These are phyloP conservation scores for Nothura maculosa DNA, from an alignment of 2,797 vertebrate species.

Conservation along the genomic window DNA sequence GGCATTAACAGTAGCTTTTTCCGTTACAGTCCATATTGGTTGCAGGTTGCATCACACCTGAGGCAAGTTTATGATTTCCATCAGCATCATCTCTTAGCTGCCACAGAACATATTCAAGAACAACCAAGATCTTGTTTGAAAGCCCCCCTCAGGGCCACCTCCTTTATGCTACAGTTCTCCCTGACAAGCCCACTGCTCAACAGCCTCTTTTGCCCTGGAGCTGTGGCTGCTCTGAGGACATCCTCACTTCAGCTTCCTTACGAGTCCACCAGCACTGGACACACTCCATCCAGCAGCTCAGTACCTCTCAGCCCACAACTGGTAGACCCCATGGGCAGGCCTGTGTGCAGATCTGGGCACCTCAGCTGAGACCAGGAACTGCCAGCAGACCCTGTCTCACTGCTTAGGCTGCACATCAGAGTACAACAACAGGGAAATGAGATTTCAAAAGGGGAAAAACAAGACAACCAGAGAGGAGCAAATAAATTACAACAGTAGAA, in stretches of 20 bases:
- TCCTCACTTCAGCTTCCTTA: background rate
- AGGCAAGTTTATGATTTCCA: background rate
- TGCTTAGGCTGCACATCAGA: background rate
- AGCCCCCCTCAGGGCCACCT: background rate
- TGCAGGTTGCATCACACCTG: background rate
- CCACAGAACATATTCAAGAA: background rate
- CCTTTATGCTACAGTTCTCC: background rate
- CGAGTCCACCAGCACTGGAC: background rate
- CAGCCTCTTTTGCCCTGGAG: background rate
- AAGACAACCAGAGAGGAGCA: background rate
- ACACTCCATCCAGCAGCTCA: background rate
- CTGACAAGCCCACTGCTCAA: background rate
- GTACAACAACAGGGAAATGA: background rate
- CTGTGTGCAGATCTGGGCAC: background rate
- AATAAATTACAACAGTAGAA: background rate
- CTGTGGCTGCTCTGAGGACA: background rate
- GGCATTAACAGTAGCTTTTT: background rate
- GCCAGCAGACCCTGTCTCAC: accelerated
- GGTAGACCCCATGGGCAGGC: background rate
- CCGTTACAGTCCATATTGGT: background rate
- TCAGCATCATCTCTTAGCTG: background rate
- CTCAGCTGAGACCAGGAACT: background rate
- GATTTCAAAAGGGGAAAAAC: background rate
- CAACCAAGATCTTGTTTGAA: background rate
- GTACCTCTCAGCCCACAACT: background rate